A percentile compares a stretch with the other conserved stretches of the same genome.
These are phyloP conservation scores for Cartodere bifasciata DNA, from an alignment of 2,888 invertebrate genomes.

Conservation along the genomic window DNA sequence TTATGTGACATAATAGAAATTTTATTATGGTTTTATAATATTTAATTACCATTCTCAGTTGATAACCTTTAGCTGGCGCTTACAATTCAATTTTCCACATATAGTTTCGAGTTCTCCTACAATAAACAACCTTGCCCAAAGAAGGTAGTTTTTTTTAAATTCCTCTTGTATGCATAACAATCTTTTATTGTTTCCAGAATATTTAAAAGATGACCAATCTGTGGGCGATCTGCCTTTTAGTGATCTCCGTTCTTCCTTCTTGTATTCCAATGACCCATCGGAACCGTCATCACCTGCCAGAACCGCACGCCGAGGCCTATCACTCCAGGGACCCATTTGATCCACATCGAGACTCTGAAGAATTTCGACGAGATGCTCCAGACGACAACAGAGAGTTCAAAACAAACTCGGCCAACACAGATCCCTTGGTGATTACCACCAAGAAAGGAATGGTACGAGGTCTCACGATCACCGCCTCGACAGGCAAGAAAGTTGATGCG, in stretches of 20 bases:
- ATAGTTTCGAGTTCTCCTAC: no score
- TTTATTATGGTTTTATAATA: no score
- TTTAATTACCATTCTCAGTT: no score
- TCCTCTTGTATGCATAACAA: no score
- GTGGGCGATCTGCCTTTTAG: conserved; percentile 27
- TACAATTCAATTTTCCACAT: no score
- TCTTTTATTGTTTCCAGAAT: conserved; percentile 17
- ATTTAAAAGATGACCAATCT: conserved; percentile 25
- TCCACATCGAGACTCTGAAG: conserved; percentile 32
- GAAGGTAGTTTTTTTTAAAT: no score
- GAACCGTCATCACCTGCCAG: conserved; percentile 30
- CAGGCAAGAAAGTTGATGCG: conserved; percentile 67
- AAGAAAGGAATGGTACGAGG: conserved; percentile 68
- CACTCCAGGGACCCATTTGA: conserved; percentile 34
- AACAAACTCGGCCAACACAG: conserved; percentile 44
- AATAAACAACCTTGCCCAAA: no score
- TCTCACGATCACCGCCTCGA: conserved; percentile 56
- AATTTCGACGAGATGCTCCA: conserved; percentile 34
- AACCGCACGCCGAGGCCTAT: conserved; percentile 31
- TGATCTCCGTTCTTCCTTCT: conserved; percentile 26
- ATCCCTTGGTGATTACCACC: conserved; percentile 63
- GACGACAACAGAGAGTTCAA: conserved; percentile 31
- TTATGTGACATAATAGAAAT: no score
- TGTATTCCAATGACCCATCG: conserved; percentile 29
- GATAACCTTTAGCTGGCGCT: no score